A percentile compares a stretch with the other conserved stretches of the same genome.
phyloP scores from a whole-genome alignment of 1,140 invertebrate genomes.

The Mizuhopecten yessoensis region DNA sequence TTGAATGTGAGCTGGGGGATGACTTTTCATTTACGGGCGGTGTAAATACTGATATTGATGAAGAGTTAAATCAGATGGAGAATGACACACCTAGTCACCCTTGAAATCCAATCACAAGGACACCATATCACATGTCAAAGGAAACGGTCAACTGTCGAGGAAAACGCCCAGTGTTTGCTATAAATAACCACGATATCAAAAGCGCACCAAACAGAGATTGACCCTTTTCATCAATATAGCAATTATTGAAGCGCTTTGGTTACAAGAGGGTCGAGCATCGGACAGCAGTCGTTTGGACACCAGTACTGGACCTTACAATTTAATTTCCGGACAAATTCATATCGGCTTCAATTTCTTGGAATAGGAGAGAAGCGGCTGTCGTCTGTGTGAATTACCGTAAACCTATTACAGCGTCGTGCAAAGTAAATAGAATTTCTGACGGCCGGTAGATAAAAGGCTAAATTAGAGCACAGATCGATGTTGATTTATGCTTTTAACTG shows the following conservation, averaged over 20 bases:
- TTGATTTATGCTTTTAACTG: constrained; percentile 24
- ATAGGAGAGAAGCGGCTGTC: neutral
- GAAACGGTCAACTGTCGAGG: neutral
- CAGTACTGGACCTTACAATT: constrained; percentile 15
- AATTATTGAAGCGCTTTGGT: neutral
- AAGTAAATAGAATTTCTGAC: constrained; percentile 16
- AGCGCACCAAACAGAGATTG: neutral
- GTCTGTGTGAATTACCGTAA: neutral
- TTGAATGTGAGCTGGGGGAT: neutral
- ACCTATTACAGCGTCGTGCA: neutral
- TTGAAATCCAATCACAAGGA: neutral
- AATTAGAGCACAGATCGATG: constrained; percentile 15
- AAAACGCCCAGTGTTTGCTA: neutral
- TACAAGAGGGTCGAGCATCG: neutral
- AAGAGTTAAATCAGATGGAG: neutral
- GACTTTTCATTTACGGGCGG: neutral
- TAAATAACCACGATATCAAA: constrained; percentile 2
- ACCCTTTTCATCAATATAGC: constrained; percentile 27
- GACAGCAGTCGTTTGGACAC: neutral
- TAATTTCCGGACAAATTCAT: constrained; percentile 26
- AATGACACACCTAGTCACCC: neutral
- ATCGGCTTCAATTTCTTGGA: constrained; percentile 14
- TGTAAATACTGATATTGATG: neutral
- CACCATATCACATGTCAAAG: neutral
- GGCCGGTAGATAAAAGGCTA: constrained; percentile 9